Base-by-base conservation (phyloP, 2,888 invertebrate genomes). In the Gastracanthus pulcherrimus region DNA sequence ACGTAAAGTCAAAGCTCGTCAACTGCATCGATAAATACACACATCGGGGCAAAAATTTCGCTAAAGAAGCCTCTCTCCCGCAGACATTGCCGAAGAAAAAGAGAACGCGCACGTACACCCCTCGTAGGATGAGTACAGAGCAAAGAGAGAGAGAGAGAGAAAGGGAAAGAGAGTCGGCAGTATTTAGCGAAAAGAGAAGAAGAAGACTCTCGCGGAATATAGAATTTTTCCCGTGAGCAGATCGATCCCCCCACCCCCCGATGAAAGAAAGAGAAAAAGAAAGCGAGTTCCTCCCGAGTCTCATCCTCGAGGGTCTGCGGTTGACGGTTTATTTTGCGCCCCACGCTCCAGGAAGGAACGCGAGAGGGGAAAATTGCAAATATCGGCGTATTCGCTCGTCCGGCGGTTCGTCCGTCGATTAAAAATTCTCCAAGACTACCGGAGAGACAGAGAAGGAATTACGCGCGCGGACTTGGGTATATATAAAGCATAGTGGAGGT, bases 291-390 rank as follows among this genome's bases (percentile, higher is more conserved):
- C n/a, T 29, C 72, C 13, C 31, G 19, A 16, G 51, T 34, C 76
- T 16, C 38, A 13, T 76, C 66, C 23, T 67, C 34, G 62, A 51
- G 51, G 31, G 51, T 76, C 83, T 83, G 79, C 58, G 66, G 74
- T 71, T 82, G 80, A 80, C 76, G 81, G 82, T 82, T 82, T 80
- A 82, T 82, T 82, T 82, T 80, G 79, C 67, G 48, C 48, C n/a
- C n/a, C n/a, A n/a, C n/a, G n/a, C n/a, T n/a, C n/a, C n/a, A n/a
- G n/a, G n/a, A n/a, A n/a, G n/a, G 26, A 48, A 82, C 80, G 81
- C 70, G 70, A 82, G n/a, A 82, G 69, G 84, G 83, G 84, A 86
- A 85, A 86, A 86, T 86, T 85, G 86, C 83, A 81, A 87, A 86
- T 86, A 85, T 85, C 85, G 81, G 80, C 71, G 76, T n/a, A n/a